Conservation (phyloP, 2,888 invertebrate species). For the Tenthredo livida region DNA sequence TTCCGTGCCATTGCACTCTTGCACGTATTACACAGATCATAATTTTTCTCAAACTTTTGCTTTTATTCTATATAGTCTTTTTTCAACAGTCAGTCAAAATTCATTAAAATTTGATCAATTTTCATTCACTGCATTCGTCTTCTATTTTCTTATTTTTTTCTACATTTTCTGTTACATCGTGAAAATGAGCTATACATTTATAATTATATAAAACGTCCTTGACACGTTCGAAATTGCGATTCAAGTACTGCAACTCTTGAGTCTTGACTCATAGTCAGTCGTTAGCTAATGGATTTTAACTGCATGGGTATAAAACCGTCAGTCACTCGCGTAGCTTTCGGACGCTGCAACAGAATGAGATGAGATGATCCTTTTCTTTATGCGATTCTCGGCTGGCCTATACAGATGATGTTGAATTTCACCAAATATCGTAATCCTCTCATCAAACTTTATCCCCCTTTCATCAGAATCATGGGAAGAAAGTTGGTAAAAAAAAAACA, state of each 20-base stretch:
- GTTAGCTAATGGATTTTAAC: background rate
- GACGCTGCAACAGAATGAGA: background rate
- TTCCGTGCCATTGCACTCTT: background rate
- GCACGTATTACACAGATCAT: background rate
- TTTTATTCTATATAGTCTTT: background rate
- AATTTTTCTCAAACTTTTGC: background rate
- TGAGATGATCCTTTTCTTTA: background rate
- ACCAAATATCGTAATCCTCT: too few species aligned
- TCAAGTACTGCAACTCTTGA: background rate
- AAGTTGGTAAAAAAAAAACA: background rate
- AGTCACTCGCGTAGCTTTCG: background rate
- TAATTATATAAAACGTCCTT: background rate
- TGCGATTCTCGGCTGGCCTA: background rate
- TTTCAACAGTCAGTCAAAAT: background rate
- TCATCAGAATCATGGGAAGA: background rate
- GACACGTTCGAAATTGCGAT: background rate
- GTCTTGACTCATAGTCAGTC: background rate
- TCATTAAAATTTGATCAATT: background rate
- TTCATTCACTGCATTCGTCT: background rate
- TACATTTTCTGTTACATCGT: background rate
- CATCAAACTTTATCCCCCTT: background rate
- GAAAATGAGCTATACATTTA: background rate
- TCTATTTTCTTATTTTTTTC: background rate
- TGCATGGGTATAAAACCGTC: background rate
- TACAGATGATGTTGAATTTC: background rate